These are phyloP conservation scores for Fabriciana adippe DNA, from an alignment of 2,888 invertebrate species.

Conservation along the genomic window DNA sequence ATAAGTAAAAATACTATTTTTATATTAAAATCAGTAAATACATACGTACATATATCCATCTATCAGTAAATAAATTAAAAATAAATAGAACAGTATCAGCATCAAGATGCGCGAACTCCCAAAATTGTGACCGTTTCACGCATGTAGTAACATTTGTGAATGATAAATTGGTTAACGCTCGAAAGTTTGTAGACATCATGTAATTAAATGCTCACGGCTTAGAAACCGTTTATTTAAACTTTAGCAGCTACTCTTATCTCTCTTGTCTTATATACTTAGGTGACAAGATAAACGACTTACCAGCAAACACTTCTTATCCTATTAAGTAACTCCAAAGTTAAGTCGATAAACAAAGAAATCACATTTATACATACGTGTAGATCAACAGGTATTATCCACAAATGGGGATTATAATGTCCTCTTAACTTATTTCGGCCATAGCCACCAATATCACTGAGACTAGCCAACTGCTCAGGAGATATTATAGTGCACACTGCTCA, in stretches of 20 bases:
- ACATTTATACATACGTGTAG: background rate
- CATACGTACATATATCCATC: no score
- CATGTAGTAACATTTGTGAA: constrained; percentile 21
- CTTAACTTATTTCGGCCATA: background rate
- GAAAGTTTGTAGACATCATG: constrained; percentile 36
- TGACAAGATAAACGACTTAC: constrained; percentile 23
- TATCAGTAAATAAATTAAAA: no score
- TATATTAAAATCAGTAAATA: no score
- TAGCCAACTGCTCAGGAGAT: no score
- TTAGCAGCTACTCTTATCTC: constrained; percentile 36
- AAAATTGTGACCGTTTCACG: constrained; percentile 25
- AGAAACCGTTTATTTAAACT: constrained; percentile 39
- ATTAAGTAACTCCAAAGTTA: background rate
- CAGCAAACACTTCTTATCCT: constrained; percentile 3
- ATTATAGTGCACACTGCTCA: no score
- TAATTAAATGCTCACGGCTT: constrained; percentile 40
- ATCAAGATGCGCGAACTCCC: background rate
- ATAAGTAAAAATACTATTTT: no score
- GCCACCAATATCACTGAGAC: no score
- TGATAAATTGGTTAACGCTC: constrained; percentile 34
- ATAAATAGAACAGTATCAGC: no score
- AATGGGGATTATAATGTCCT: background rate
- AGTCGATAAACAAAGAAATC: background rate
- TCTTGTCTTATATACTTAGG: constrained; percentile 31
- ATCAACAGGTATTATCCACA: background rate